Evolutionary conservation across 2,888 invertebrate species (phyloP), one percentile per base, ranked within the genome.

Genomic region (Apotomis capreana): DNA sequence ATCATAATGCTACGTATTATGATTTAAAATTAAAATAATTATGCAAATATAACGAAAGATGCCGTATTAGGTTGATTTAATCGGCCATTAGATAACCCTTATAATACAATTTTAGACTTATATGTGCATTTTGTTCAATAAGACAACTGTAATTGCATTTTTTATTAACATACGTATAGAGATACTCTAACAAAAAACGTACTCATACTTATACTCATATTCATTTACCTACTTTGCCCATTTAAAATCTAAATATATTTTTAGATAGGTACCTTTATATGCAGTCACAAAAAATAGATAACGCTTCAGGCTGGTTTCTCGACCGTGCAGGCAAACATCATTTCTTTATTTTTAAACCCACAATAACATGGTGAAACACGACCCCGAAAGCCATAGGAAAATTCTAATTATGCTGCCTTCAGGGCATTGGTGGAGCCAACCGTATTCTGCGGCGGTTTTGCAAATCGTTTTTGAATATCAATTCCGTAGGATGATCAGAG

Each of bases 361-460:
- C 59, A 26, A 68, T 62, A 68, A 72, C 52, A 68, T 68, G 13
- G 15, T 76, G 81, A 76, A 81, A 84, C 76, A 70, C 76, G 69
- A 83, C 68, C 64, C 77, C 54, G 61, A 70, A 78, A 76, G 71
- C 68, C 63, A 59, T 76, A 77, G 75, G 74, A 78, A 76, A 81
- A 82, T 83, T 83, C 81, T 84, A 86, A 86, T 86, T 82, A 83
- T 79, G 70, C 74, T 78, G 79, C 85, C 85, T 82, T 74, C 74
- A 74, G 84, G 85, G 74, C 75, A 15, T 79, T 79, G 76, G 72
- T 70, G 68, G 74, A 76, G 74, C 70, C 75, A 79, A 68, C 70
- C 74, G 70, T 57, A 60, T 61, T 61, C 59, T 40, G 61, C n/a
- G 13, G 54, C 6, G 37, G 73, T 63, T 49, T 15, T 60, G 13